phyloP scores from a whole-genome alignment of 1,140 invertebrate genomes.

The Pseudomyrmex gracilis region DNA sequence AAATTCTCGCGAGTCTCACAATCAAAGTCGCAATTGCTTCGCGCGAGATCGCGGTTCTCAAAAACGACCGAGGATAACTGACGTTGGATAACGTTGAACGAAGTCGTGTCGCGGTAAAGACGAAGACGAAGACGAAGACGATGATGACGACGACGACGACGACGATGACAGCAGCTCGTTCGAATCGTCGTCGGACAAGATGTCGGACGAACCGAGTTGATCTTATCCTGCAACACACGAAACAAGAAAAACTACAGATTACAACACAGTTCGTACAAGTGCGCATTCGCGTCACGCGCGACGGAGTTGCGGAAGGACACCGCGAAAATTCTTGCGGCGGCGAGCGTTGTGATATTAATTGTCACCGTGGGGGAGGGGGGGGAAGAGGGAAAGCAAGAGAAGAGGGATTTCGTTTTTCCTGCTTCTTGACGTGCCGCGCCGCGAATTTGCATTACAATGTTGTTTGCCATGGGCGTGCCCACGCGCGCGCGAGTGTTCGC shows the following conservation, averaged over 20 bases:
- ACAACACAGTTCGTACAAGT: neutral
- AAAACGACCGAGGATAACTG: neutral
- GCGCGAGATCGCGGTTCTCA: neutral
- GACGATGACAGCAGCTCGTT: slow-evolving; percentile 14
- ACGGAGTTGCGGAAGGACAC: slow-evolving; percentile 34
- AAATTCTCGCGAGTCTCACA: slow-evolving; percentile 22
- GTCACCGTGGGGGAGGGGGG: neutral
- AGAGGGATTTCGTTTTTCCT: slow-evolving; percentile 31
- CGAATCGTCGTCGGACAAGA: slow-evolving; percentile 20
- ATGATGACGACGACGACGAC: neutral
- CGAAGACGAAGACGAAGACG: neutral
- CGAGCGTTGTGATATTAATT: slow-evolving; percentile 54
- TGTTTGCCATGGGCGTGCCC: slow-evolving; percentile 19
- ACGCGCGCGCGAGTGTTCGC: slow-evolving; percentile 50
- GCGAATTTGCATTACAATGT: slow-evolving; percentile 55
- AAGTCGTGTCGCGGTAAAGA: slow-evolving; percentile 13
- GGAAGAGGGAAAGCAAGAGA: no score
- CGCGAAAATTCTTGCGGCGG: slow-evolving; percentile 7
- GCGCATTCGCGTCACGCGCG: slow-evolving; percentile 51
- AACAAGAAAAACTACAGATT: slow-evolving; percentile 20
- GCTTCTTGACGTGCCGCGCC: neutral
- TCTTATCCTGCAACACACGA: slow-evolving; percentile 66
- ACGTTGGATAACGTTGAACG: neutral
- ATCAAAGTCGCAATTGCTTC: slow-evolving; percentile 9
- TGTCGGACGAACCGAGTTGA: neutral